Base-by-base conservation (phyloP, 92 coral and sea anemone genomes). In the Palythoa grandis region DNA sequence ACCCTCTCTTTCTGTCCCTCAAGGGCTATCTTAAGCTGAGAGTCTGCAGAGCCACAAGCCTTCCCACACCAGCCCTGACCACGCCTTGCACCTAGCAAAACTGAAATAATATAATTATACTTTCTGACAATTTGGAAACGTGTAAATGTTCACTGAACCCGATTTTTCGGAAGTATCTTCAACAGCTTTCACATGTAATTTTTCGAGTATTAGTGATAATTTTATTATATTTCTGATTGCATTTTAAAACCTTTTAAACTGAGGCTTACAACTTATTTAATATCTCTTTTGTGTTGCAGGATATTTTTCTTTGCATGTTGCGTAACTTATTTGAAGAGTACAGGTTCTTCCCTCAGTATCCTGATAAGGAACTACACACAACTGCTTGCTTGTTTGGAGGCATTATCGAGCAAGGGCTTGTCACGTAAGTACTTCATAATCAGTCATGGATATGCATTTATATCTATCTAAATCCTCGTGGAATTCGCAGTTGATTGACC, bases 351-450 rank as follows among this genome's bases (percentile, higher is more conserved):
- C 99, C 98, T 19, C 98, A 97, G 88, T 97, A 97, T 58, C 98
- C 99, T 13, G 98, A 97, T 90, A 95, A 95, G 84, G 99, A 97
- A 65, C 93, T 97, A 43, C 98, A 97, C 87, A 97, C 99, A 69
- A 97, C 99, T 16, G 99, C 99, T n/a, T 96, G 99, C 83, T 73
- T 96, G 77, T 95, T 95, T 88, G 99, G 99, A 39, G 99, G 99
- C n/a, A 96, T 96, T 53, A 96, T 96, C 65, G 98, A 96, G 66
- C 99, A 96, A 91, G 99, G 99, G 24, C 92, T 96, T 66, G 99
- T 96, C 29, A 95, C 99, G 98, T 97, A 87, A 93, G 98, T 84
- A 35, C 23, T 23, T 35, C 6, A 14, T 4, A 14, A 16, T 17
- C 22, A 20, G 66, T 39, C 2, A 1, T 12, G 25, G 13, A 5